These are phyloP conservation scores for Azorinus chamasolen DNA, from an alignment of 2,888 invertebrate species.

Conservation along the genomic window DNA sequence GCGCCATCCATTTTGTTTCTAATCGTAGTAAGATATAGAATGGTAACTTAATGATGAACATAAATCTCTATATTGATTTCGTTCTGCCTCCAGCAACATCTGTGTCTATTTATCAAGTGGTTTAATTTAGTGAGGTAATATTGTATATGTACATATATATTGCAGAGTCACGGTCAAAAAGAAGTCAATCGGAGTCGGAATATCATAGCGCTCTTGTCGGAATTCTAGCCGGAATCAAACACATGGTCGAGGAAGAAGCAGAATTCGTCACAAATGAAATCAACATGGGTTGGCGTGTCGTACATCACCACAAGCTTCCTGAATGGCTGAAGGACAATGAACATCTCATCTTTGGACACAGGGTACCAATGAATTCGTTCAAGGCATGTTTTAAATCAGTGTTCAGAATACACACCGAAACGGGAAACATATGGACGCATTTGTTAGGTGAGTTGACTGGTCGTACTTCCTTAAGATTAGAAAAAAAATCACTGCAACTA, in stretches of 20 bases:
- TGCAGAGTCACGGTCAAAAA: slow-evolving; percentile 96
- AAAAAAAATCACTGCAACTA: no score
- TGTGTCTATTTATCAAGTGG: no score
- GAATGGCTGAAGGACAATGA: slow-evolving; percentile 99
- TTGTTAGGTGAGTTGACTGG: slow-evolving; percentile 89
- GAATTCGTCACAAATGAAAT: slow-evolving; percentile 92
- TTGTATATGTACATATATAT: no score
- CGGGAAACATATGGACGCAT: no score
- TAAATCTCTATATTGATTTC: no score
- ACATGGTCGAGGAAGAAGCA: slow-evolving; percentile 96
- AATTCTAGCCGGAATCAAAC: slow-evolving; percentile 71
- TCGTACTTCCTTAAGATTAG: not conserved
- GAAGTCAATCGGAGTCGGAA: slow-evolving; percentile 89
- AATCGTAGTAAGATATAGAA: no score
- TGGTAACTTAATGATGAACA: no score
- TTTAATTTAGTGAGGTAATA: no score
- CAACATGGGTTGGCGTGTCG: slow-evolving; percentile 89
- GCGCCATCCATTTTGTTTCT: no score
- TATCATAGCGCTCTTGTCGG: slow-evolving; percentile 9
- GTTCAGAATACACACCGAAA: slow-evolving; percentile 99
- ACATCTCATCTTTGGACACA: slow-evolving; percentile 97
- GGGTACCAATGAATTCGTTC: slow-evolving; percentile 98
- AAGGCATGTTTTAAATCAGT: slow-evolving; percentile 99
- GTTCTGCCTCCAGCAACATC: no score
- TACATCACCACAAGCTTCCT: slow-evolving; percentile 94